These are phyloP conservation scores for Dolichotis patagonum DNA, from an alignment of 2,113 vertebrate species.

Conservation along the genomic window DNA sequence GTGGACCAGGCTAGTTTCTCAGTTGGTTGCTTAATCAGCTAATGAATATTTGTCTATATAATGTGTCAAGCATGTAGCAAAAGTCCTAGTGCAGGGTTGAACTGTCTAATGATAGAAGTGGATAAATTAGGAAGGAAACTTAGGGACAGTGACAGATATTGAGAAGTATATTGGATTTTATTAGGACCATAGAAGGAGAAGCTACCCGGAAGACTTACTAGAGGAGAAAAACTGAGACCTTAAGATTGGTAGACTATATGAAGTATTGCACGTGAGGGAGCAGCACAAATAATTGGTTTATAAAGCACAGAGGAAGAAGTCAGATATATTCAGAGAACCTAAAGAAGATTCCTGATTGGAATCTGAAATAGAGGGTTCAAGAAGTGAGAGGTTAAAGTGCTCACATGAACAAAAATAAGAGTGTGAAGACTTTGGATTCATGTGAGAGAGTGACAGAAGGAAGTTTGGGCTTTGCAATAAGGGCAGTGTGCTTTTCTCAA, in stretches of 20 bases:
- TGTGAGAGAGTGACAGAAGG: background rate
- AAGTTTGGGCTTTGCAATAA: background rate
- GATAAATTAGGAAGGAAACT: background rate
- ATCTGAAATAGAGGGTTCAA: background rate
- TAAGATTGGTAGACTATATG: background rate
- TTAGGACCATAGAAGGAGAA: background rate
- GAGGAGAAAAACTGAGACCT: constrained; percentile 5
- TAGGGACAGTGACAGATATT: background rate
- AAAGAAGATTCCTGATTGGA: background rate
- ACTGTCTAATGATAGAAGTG: background rate
- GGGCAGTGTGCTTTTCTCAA: background rate
- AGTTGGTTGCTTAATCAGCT: background rate
- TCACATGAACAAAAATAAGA: background rate
- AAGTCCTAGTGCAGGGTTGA: background rate
- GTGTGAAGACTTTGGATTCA: background rate
- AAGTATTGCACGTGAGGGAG: background rate
- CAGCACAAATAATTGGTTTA: background rate
- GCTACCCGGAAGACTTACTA: background rate
- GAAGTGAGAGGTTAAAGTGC: background rate
- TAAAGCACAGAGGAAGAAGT: background rate
- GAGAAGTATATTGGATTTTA: background rate
- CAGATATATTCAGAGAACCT: background rate
- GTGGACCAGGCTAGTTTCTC: background rate
- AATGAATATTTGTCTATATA: background rate
- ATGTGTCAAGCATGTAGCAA: background rate